Evolutionary conservation across 2,888 invertebrate species (phyloP).

Genomic region (Hedychridium roseum): DNA sequence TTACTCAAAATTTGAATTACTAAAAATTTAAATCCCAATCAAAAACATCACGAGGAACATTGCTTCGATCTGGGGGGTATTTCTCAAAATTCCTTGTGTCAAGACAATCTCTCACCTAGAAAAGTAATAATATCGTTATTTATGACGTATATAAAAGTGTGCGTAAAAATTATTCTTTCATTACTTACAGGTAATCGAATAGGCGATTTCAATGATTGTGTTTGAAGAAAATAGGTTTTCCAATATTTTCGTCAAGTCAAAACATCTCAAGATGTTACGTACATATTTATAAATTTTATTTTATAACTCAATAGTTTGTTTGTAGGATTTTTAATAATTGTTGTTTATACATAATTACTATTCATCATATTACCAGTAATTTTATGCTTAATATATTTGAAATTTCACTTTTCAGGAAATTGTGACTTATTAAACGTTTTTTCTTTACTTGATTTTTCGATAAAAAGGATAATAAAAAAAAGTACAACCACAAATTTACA

Average conservation of each 20-base stretch:
- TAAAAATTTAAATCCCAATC: constrained; percentile 90
- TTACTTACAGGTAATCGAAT: constrained; percentile 70
- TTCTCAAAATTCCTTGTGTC: constrained; percentile 88
- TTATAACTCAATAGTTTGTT: background rate
- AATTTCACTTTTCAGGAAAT: background rate
- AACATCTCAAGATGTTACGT: background rate
- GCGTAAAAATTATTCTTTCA: background rate
- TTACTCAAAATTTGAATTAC: background rate
- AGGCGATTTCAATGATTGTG: constrained; percentile 74
- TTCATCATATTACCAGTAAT: too few relatives aligned
- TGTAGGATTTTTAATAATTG: background rate
- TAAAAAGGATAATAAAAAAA: too few relatives aligned
- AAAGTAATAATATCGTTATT: constrained; percentile 12
- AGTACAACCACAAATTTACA: background rate
- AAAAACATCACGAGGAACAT: constrained; percentile 84
- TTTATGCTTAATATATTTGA: too few relatives aligned
- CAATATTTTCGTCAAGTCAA: background rate
- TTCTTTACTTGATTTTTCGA: background rate
- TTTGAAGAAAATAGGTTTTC: constrained; percentile 62
- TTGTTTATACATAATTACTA: too few relatives aligned
- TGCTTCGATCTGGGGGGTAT: constrained; percentile 78
- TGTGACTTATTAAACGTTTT: background rate
- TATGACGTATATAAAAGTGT: background rate
- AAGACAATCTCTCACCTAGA: constrained; percentile 68
- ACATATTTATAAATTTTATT: background rate